Evolutionary conservation across 2,797 vertebrate species (phyloP).

Genomic region (Leptoclinus maculatus): DNA sequence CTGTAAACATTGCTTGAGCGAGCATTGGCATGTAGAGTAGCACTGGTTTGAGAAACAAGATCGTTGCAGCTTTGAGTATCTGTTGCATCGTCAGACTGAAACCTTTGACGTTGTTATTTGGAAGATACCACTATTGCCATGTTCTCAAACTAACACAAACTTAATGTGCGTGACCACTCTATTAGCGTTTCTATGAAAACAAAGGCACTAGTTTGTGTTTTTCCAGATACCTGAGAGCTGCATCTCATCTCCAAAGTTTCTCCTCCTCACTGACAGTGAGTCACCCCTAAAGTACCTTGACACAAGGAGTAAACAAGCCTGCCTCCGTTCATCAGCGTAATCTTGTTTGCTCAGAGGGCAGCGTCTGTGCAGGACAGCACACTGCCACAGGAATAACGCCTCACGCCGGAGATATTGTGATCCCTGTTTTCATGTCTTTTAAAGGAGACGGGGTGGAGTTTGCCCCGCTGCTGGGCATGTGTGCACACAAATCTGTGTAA

Average conservation of each 20-base stretch:
- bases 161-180: no score
- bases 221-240: conserved; percentile 28
- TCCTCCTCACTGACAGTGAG: conserved; percentile 41
- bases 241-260: conserved; percentile 55
- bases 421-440: conserved; percentile 46
- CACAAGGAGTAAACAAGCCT: conserved; percentile 69
- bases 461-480: conserved; percentile 25
- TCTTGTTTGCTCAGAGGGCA: conserved; percentile 75
- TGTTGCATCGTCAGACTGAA: conserved; percentile 51
- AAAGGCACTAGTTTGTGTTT: neutral
- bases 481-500: conserved; percentile 29
- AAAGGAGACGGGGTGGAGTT: conserved; percentile 17
- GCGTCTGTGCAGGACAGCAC: conserved; percentile 52
- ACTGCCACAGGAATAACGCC: conserved; percentile 56
- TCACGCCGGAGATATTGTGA: conserved; percentile 53
- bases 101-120: conserved; percentile 33
- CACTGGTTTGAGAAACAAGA: conserved; percentile 26
- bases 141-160: no score
- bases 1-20: conserved; percentile 33
- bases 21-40: conserved; percentile 3
- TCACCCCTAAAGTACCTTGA: conserved; percentile 78
- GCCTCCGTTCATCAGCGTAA: conserved; percentile 75
- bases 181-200: neutral
- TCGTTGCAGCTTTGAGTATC: conserved; percentile 38
- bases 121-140: neutral